Conservation (phyloP, 2,797 vertebrate species). For the Acanthurus tractus region DNA sequence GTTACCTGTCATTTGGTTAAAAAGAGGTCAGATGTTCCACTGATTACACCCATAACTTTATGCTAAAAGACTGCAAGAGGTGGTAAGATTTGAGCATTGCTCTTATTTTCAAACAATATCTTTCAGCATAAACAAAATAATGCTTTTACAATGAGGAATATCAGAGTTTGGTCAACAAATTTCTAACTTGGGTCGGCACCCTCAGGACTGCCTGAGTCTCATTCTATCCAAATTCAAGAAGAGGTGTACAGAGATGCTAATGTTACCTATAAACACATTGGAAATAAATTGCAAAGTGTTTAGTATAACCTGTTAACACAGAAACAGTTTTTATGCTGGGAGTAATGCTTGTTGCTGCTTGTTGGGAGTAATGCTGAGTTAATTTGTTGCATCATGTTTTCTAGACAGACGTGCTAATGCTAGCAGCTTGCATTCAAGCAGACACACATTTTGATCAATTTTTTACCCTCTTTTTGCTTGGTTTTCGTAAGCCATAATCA, state of each 20-base stretch:
- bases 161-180: too few relatives aligned
- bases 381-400: not conserved
- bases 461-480: not conserved
- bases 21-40: too few relatives aligned
- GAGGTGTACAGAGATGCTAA: not conserved
- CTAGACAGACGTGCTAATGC: not conserved
- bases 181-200: not conserved
- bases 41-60: not conserved
- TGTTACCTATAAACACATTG: not conserved
- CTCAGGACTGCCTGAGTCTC: not conserved
- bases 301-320: not conserved
- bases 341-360: not conserved
- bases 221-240: not conserved
- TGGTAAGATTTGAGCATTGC: not conserved
- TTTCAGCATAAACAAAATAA: not conserved
- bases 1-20: too few relatives aligned
- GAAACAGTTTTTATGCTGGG: not conserved
- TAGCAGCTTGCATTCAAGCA: not conserved
- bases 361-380: not conserved
- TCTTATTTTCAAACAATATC: not conserved
- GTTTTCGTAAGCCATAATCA: not conserved
- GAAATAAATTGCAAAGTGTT: not conserved
- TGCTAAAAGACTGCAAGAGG: too few relatives aligned
- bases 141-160: not conserved
- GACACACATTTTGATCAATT: not conserved